Percentiles rank a stretch among this genome's conserved stretches.
Evolutionary conservation across 1,140 invertebrate genomes (phyloP).

Genomic region (Xylocopa sonorina): DNA sequence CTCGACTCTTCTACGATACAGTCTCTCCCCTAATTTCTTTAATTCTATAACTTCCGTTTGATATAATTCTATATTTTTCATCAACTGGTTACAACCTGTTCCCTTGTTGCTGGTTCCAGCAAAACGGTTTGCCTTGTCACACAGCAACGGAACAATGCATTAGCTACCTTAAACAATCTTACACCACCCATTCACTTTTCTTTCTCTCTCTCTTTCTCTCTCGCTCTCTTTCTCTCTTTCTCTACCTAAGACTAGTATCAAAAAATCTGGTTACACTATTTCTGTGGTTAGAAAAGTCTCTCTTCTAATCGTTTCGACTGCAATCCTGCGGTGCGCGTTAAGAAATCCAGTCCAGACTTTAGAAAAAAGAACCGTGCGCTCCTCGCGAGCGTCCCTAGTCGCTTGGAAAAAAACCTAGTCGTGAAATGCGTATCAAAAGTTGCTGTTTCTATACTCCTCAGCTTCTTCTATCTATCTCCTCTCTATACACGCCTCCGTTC

Average conservation of each 20-base stretch:
- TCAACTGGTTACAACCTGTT: neutral
- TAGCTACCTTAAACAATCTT: conserved; percentile 11
- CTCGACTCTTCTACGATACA: neutral
- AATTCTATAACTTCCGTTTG: neutral
- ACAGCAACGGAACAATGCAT: neutral
- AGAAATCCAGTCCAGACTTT: conserved; percentile 70
- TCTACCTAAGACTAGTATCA: conserved; percentile 48
- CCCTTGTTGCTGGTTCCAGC: no score
- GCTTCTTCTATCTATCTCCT: conserved; percentile 67
- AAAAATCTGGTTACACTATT: conserved; percentile 40
- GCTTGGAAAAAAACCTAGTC: conserved; percentile 73
- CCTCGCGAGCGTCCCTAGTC: no score
- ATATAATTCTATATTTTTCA: neutral
- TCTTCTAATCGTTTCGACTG: neutral
- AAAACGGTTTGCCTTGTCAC: neutral
- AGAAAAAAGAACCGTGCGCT: neutral
- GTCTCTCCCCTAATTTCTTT: conserved; percentile 7
- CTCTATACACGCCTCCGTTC: conserved; percentile 68
- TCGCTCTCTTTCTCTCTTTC: no score
- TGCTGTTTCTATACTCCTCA: conserved; percentile 73
- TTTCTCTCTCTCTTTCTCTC: no score
- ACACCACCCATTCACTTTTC: neutral
- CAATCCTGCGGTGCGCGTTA: neutral
- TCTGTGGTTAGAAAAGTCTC: conserved; percentile 30
- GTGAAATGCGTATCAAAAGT: conserved; percentile 79